Evolutionary conservation across 2,797 vertebrate genomes (phyloP), one percentile per base, ranked within the genome.

Genomic region (Sebastes iracundus): DNA sequence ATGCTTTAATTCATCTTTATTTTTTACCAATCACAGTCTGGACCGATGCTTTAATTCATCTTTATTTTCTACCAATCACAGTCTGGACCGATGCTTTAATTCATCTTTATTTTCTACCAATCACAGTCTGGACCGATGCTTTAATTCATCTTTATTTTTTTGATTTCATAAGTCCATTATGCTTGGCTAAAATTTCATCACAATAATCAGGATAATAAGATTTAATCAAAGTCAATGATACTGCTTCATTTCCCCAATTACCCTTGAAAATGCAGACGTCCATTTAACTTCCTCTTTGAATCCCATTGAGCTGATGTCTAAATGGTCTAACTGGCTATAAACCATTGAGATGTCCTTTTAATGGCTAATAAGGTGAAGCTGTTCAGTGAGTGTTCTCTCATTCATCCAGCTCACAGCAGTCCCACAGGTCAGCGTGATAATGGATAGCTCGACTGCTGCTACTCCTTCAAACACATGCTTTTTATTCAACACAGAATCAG

Each of bases 371-470:
- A 58, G 33, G 33, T 79, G 28, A 74, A 52, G 23, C 16, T 62
- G 38, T 27, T 72, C 25, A 46, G 4, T 18, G 38, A 67, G 22
- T 25, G 6, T 75, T 70, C 6, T 9, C 67, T 72, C 32, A 70
- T 72, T 46, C n/a, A 79, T 59, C 33, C 28, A 35, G 46, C 18
- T 80, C 35, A 46, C 28, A 38, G 28, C 22, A 64, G 74, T 72
- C 79, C 49, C 75, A 74, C 49, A 25, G 81, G 46, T 68, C 77
- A 53, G 33, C 2, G 35, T 22, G 13, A 53, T 61, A 53, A 80
- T 56, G 66, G 30, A 74, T 22, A 66, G 20, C 12, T 4, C 49
- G 18, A 58, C 33, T 4, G 14, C 14, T 49, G 42, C 42, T 46
- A 46, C 42, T 11, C 62, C 75, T 35, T 18, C 58, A 70, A 7